Percentiles rank a stretch among this genome's conserved stretches.
phyloP scores from a whole-genome alignment of 2,797 vertebrate species.

The Peromyscus attwateri region DNA sequence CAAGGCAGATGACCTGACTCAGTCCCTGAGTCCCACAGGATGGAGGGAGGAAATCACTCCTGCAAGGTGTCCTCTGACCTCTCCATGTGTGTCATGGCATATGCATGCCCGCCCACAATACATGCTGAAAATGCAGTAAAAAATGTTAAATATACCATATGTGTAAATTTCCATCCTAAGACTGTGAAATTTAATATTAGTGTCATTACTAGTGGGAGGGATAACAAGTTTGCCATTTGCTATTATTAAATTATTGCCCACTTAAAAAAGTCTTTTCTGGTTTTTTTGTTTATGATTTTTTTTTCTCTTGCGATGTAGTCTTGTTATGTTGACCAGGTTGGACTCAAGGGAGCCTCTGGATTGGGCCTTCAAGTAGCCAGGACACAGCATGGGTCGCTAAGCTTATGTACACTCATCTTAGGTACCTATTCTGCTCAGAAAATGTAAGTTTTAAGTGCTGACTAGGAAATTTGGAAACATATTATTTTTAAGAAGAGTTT shows the following conservation, averaged over 20 bases:
- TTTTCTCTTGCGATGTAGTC: neutral
- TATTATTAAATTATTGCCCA: slow-evolving; percentile 49
- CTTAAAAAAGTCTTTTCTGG: neutral
- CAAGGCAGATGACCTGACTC: too few relatives aligned
- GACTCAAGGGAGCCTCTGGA: neutral
- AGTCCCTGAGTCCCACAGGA: neutral
- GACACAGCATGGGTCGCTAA: neutral
- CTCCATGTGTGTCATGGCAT: neutral
- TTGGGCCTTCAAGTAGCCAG: neutral
- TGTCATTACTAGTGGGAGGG: slow-evolving; percentile 46
- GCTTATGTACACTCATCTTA: neutral
- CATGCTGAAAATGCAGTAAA: neutral
- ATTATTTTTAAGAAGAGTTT: slow-evolving; percentile 82
- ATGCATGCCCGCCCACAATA: too few relatives aligned
- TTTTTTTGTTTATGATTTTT: neutral
- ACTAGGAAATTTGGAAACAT: slow-evolving; percentile 81
- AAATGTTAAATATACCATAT: neutral
- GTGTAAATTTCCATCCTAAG: slow-evolving; percentile 30
- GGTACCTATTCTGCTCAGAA: slow-evolving; percentile 67
- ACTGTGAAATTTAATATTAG: slow-evolving; percentile 43
- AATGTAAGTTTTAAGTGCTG: slow-evolving; percentile 80
- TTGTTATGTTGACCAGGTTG: neutral
- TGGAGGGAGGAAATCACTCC: neutral
- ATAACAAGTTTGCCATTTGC: slow-evolving; percentile 50
- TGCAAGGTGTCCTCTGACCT: neutral